These are phyloP conservation scores for Botia almorhae DNA, from an alignment of 2,797 vertebrate genomes.

Conservation along the genomic window DNA sequence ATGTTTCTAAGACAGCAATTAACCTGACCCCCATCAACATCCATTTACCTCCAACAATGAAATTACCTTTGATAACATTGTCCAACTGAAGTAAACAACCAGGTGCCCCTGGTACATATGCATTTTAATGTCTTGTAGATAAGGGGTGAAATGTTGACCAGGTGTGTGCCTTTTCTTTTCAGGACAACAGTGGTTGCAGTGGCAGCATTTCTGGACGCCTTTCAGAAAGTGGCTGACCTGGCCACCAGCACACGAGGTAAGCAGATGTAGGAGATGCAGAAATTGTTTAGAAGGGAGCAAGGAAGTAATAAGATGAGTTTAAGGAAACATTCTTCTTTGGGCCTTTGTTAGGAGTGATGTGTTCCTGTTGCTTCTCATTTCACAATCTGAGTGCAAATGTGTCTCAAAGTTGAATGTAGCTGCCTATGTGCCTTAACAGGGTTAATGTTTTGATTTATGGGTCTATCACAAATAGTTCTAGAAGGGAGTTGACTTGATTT, in stretches of 20 bases:
- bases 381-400: background rate
- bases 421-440: no score
- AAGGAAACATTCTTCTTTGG: background rate
- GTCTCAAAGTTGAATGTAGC: background rate
- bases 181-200: constrained; percentile 95
- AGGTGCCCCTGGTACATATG: constrained; percentile 15
- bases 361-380: background rate
- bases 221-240: constrained; percentile 99
- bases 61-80: constrained; percentile 20
- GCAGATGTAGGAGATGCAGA: constrained; percentile 65
- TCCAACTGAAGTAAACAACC: constrained; percentile 15
- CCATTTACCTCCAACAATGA: constrained; percentile 24
- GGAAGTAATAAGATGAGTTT: background rate
- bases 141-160: constrained; percentile 34
- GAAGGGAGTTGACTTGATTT: no score
- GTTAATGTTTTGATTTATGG: no score
- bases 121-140: constrained; percentile 13
- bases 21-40: constrained; percentile 27
- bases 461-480: no score
- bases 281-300: background rate
- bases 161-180: constrained; percentile 60
- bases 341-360: background rate
- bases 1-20: constrained; percentile 30
- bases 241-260: constrained; percentile 97
- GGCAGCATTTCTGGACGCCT: constrained; percentile 95